Percentiles rank a stretch among this genome's conserved stretches.
These are phyloP conservation scores for Frankliniella intonsa DNA, from an alignment of 2,888 invertebrate species.

Conservation along the genomic window DNA sequence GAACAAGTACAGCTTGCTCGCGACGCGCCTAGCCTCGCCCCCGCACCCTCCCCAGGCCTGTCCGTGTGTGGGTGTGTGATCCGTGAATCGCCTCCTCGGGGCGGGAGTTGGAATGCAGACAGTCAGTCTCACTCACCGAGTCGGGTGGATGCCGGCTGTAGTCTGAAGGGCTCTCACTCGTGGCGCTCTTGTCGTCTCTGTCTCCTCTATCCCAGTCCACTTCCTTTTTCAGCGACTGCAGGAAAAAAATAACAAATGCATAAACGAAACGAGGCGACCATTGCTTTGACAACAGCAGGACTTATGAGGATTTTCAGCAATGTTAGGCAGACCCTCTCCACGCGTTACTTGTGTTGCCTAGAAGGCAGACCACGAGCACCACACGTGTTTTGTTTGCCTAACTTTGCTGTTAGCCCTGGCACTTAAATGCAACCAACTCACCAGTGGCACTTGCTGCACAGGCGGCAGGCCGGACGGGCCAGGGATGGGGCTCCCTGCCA, in stretches of 20 bases:
- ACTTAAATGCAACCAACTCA: slow-evolving; percentile 48
- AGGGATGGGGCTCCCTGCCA: slow-evolving; percentile 62
- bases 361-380: neutral
- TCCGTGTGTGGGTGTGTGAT: too few species aligned
- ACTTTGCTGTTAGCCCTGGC: neutral
- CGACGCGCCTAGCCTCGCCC: neutral
- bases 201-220: slow-evolving; percentile 71
- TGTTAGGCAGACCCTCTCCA: too few species aligned
- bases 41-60: neutral
- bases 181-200: slow-evolving; percentile 63
- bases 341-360: too few species aligned
- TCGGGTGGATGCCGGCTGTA: slow-evolving; percentile 73
- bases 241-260: slow-evolving; percentile 34
- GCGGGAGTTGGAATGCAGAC: neutral
- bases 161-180: slow-evolving; percentile 69
- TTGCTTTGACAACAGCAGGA: neutral
- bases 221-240: slow-evolving; percentile 85
- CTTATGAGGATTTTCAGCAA: neutral
- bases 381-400: neutral
- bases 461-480: slow-evolving; percentile 82
- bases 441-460: slow-evolving; percentile 84
- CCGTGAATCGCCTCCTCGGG: too few species aligned
- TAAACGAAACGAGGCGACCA: slow-evolving; percentile 27
- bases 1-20: neutral
- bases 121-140: slow-evolving; percentile 60